These are phyloP conservation scores for Hemiprocne comata DNA, from an alignment of 2,113 vertebrate genomes.

Conservation along the genomic window DNA sequence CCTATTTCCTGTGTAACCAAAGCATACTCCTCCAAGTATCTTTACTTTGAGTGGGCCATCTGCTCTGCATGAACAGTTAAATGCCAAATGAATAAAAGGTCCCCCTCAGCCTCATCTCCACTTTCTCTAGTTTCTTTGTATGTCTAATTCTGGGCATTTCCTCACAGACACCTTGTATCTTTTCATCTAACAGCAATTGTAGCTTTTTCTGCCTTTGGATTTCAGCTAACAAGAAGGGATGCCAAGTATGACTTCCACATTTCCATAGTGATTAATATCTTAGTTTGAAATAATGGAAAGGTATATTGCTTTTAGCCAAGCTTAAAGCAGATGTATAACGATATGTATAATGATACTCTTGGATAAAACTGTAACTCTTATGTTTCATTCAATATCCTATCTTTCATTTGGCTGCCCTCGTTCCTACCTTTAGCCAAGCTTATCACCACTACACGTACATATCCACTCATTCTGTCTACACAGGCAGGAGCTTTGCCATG, in stretches of 20 bases:
- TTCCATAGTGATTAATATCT: not conserved
- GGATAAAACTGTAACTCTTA: not conserved
- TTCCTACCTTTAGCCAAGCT: not conserved
- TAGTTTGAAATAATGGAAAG: not conserved
- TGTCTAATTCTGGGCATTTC: not conserved
- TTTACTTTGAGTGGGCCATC: not conserved
- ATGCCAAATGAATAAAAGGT: not conserved
- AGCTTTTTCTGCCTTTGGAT: not conserved
- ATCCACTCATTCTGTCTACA: not conserved
- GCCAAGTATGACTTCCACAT: rapidly evolving
- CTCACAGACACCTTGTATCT: not conserved
- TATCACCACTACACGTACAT: not conserved
- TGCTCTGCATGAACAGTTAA: not conserved
- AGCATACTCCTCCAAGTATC: not conserved
- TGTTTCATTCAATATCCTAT: not conserved
- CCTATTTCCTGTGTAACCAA: not conserved
- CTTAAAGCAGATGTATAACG: not conserved
- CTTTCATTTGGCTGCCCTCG: not conserved
- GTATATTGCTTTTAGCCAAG: not conserved
- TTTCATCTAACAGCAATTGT: not conserved
- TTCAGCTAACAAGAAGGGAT: not conserved
- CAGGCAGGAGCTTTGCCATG: not conserved
- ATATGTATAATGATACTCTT: not conserved
- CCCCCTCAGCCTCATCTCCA: not conserved
- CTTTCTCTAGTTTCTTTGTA: not conserved